These are phyloP conservation scores for Siphamia tubifer DNA, from an alignment of 2,113 vertebrate genomes.

Conservation along the genomic window DNA sequence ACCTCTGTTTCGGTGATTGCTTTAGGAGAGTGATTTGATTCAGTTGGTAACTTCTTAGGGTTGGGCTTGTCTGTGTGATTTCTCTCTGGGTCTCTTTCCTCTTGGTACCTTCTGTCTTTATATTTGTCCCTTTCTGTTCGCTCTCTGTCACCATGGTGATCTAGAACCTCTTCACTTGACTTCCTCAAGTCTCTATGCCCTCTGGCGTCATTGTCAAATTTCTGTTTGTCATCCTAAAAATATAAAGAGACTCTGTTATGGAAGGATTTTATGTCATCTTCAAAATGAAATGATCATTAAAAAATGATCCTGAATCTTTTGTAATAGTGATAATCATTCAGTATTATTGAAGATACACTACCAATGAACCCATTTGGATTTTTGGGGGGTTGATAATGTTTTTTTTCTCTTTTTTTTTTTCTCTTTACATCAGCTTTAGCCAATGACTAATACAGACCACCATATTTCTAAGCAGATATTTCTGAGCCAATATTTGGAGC, in stretches of 20 bases:
- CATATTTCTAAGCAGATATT: no score
- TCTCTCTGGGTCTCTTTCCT: conserved; percentile 47
- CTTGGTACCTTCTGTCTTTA: conserved; percentile 47
- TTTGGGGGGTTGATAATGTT: no score
- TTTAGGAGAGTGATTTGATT: conserved; percentile 12
- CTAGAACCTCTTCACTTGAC: conserved; percentile 32
- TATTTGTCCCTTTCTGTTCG: conserved; percentile 60
- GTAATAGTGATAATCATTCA: not conserved
- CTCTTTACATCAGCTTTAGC: no score
- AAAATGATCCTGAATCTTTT: not conserved
- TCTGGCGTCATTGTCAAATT: conserved; percentile 30
- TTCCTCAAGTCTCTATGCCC: conserved; percentile 39
- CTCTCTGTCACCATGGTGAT: conserved; percentile 55
- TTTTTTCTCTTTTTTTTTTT: no score
- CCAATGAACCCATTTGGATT: no score
- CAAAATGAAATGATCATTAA: not conserved
- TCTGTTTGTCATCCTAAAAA: conserved; percentile 46
- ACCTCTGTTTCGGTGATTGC: conserved; percentile 68
- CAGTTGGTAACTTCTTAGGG: conserved; percentile 22
- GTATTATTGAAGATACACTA: not conserved
- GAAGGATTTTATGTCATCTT: not conserved
- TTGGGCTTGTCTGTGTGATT: not conserved
- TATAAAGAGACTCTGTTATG: not conserved
- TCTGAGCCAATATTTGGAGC: no score
- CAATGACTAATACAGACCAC: no score